Base-by-base conservation (phyloP, 1,140 invertebrate genomes). In the Sesamia nonagrioides region DNA sequence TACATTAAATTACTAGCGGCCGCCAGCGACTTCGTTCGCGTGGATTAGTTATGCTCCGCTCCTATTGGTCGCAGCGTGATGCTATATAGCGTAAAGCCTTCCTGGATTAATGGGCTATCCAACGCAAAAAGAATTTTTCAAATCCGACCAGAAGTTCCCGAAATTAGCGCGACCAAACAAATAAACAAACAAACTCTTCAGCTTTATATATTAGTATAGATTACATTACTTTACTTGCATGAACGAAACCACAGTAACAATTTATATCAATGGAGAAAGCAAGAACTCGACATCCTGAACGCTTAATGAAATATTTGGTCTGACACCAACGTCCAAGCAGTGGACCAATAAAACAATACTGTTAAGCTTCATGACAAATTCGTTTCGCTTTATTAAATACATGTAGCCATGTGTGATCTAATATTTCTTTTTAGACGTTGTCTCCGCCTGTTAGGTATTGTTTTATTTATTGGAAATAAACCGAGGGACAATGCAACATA, bases 301-400 rank as follows among this genome's bases (percentile, higher is more conserved):
- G 60, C 17, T 63, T 63, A 63, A 42, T 63, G 60, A 42, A 63
- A 63, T 40, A 63, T 63, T 63, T 42, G 37, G 18, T 42, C 17
- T 40, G 60, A 42, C 60, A 63, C 60, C 60, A 63, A 18, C 13
- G 37, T 63, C 60, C 60, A 63, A 63, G 18, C 60, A 63, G 21
- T 63, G 37, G 60, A 63, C 60, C 42, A 63, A 63, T 63, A 63
- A 63, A 18, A 63, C 60, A 63, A 63, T 63, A 18, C 60, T 18
- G 60, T 42, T 63, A 63, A 63, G 60, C 60, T 63, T 63, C 42
- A 63, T 63, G 60, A 18, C 60, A 63, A 63, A 63, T 9, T 63
- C 60, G 37, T 42, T 37, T 63, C 60, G 60, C 37, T 42, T 63
- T 63, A 63, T 63, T 40, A 40, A 63, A 60, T 42, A 63, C 11